These are phyloP conservation scores for Ciona savignyi DNA, from an alignment of 23 tunicate genomes.

Conservation along the genomic window DNA sequence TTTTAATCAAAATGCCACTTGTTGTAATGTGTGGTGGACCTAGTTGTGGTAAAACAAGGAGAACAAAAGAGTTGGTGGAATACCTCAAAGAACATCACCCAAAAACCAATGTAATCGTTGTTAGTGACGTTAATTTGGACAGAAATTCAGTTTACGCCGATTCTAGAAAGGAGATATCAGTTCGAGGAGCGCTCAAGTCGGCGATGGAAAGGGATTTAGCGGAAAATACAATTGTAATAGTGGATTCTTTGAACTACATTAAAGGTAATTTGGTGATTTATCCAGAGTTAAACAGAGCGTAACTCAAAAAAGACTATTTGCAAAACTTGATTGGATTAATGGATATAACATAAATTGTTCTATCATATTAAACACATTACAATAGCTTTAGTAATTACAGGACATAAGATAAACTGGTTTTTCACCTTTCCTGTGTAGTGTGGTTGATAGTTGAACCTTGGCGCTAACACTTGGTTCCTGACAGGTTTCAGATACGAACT, in stretches of 20 bases:
- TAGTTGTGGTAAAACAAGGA: conserved; percentile 59
- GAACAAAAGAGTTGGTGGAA: conserved; percentile 29
- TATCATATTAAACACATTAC: no score
- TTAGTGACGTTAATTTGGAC: conserved; percentile 45
- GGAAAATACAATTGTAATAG: conserved; percentile 46
- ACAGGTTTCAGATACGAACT: conserved; percentile 80
- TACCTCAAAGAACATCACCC: conserved; percentile 32
- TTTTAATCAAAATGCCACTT: conserved; percentile 62
- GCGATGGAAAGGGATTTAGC: conserved; percentile 48
- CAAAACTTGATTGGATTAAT: no score
- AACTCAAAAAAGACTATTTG: no score
- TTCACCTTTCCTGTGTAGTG: no score
- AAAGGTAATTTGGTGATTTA: no score
- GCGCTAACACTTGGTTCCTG: no score
- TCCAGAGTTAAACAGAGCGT: no score
- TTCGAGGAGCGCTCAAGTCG: conserved; percentile 60
- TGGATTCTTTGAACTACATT: conserved; percentile 84
- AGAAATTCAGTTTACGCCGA: conserved; percentile 64
- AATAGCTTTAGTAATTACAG: no score
- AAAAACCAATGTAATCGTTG: conserved; percentile 18
- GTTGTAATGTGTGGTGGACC: conserved; percentile 84
- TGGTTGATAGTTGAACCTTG: no score
- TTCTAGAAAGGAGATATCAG: conserved; percentile 40
- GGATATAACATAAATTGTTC: no score
- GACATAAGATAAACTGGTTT: no score